Evolutionary conservation across 64 coral and sea anemone genomes (phyloP), one percentile per base, ranked within the genome.

Genomic region (Catalaphyllia jardinei): DNA sequence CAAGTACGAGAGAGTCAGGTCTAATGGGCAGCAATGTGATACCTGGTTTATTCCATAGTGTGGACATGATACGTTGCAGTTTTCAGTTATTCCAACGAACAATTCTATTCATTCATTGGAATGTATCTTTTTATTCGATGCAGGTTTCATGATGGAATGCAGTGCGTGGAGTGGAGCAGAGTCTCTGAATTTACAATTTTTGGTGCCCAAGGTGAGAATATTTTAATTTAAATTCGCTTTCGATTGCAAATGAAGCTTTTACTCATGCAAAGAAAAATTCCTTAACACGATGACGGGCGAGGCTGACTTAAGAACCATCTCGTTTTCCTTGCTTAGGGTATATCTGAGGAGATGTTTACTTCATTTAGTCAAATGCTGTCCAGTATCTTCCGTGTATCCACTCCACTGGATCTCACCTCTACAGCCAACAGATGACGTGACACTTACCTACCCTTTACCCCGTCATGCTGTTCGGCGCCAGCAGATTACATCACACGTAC

Each of bases 61-160:
- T 57, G 54, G 54, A 57, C 54, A 14, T 57, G 15, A 57, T 12
- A 57, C 54, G 8, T 16, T 16, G 54, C 54, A 1, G 54, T 57
- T 57, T 57, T 9, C 10, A 57, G 54, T 16, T 57, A 57, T 57
- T 9, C 54, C 10, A 14, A 1, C 10, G 54, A 57, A 57, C 54
- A 57, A 15, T 57, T 57, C 54, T 13, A 14, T 57, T 12, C 10
- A 57, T 57, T 57, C 15, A 57, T 57, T 83, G 29, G 10, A 4
- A 9, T 25, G 22, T 10, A 10, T 54, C 29, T 60, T 29, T 2
- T 69, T 69, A 24, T 57, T 18, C 24, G 14, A 71, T 67, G 35
- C 39, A 98, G 96, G 96, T 50, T 93, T 98, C 54, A 98, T 98
- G 93, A 98, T 98, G 96, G 96, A 98, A 22, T 98, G 96, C 77